Conservation (phyloP, 2,113 vertebrate species). For the Felis catus region F.catus_Fca126_mat1.0 CM031411.1:106981001-106981500, state of each 20-base stretch:
- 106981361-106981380: constrained; percentile 7
- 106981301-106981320: not conserved
- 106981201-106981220: constrained; percentile 38
- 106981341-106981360: not conserved
- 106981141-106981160: not conserved
- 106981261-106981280: not conserved
- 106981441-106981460: not conserved
- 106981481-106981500: constrained; percentile 39
- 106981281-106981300: not conserved
- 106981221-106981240: not conserved
- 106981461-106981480: not conserved
- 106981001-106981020: not conserved
- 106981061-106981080: not conserved
- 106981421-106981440: not conserved
- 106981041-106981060: not conserved
- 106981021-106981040: not conserved
- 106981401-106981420: constrained; percentile 4
- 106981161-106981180: not conserved
- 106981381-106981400: not conserved
- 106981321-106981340: not conserved
- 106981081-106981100: not conserved
- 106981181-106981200: not conserved
- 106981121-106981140: constrained; percentile 16
- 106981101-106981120: not conserved
- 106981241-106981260: not conserved